Evolutionary conservation across 2,797 vertebrate genomes (phyloP).

Genomic region (Botia kubotai): DNA sequence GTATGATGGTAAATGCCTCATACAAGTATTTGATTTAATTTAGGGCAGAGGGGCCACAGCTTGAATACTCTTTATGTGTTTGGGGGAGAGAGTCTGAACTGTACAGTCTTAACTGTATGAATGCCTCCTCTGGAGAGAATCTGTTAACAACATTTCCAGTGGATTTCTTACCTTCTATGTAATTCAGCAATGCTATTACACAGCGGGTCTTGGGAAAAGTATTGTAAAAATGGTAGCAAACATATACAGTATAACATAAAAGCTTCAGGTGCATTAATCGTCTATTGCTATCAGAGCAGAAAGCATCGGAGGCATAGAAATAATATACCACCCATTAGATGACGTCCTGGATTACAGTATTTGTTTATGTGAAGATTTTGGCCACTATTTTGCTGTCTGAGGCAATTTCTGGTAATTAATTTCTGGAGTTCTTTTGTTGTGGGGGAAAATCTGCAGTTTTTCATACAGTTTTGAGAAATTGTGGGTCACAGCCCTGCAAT

Average conservation of each 20-base stretch:
- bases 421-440: background rate
- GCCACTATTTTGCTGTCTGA: background rate
- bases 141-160: conserved; percentile 1
- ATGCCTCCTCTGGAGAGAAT: conserved; percentile 25
- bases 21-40: conserved; percentile 52
- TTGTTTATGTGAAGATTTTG: background rate
- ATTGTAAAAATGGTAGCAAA: background rate
- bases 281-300: background rate
- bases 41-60: conserved; percentile 46
- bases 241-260: background rate
- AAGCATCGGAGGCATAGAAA: background rate
- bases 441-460: no score
- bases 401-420: no score
- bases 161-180: conserved; percentile 18
- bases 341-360: background rate
- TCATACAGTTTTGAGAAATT: no score
- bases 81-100: conserved; percentile 27
- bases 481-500: background rate
- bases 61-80: conserved; percentile 52
- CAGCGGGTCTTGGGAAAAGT: background rate
- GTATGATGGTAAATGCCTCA: conserved; percentile 39
- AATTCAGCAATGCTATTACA: conserved; percentile 19
- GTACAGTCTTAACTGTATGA: conserved; percentile 36
- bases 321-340: background rate
- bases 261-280: conserved; percentile 2